Percentiles rank a stretch among this genome's conserved stretches.
Conservation (phyloP, 2,888 invertebrate genomes). For the Limnephilus rhombicus region DNA sequence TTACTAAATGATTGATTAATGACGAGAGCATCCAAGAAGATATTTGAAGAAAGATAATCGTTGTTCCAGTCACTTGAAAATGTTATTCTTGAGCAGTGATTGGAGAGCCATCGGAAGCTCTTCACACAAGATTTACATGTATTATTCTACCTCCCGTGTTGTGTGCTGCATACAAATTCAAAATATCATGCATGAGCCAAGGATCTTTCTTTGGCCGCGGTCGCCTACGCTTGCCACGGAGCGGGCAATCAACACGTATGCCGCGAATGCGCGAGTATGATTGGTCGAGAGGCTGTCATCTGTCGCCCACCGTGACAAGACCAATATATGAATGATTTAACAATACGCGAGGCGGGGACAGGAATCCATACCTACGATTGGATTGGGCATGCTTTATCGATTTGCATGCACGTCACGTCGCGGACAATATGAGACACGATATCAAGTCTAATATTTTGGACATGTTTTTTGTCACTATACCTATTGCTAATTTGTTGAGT, state of each 20-base stretch:
- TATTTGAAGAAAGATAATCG: neutral
- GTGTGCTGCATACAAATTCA: neutral
- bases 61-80: neutral
- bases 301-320: constrained; percentile 43
- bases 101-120: neutral
- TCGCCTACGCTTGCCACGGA: constrained; percentile 32
- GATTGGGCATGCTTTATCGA: constrained; percentile 35
- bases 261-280: constrained; percentile 41
- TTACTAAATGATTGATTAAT: neutral
- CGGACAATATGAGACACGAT: neutral
- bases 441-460: neutral
- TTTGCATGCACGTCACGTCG: constrained; percentile 39
- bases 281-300: constrained; percentile 51
- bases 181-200: neutral
- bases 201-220: neutral
- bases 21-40: neutral
- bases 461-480: constrained; percentile 11
- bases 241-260: constrained; percentile 50
- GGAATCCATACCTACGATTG: neutral
- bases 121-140: neutral
- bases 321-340: constrained; percentile 54
- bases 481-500: neutral
- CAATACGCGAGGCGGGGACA: constrained; percentile 51
- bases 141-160: neutral
- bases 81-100: neutral